phyloP scores from a whole-genome alignment of 2,888 invertebrate genomes.

The Noctua janthe region DNA sequence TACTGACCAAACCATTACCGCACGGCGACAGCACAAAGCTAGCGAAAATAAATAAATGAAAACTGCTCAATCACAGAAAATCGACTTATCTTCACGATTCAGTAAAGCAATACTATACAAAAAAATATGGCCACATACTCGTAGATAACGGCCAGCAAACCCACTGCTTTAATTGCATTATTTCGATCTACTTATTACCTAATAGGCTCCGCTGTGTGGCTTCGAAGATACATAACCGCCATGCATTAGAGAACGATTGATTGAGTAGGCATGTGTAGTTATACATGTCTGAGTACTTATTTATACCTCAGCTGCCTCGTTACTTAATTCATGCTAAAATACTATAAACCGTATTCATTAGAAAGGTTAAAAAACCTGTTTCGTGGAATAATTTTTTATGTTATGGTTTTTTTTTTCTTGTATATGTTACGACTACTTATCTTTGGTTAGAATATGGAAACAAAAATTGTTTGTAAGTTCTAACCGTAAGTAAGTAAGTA shows the following conservation, averaged over 20 bases:
- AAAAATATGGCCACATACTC: neutral
- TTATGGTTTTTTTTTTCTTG: neutral
- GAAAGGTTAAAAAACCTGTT: neutral
- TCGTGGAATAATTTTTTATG: neutral
- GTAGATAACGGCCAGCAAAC: conserved; percentile 3
- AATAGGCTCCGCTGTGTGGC: conserved; percentile 55
- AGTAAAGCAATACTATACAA: conserved; percentile 2
- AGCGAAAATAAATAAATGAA: neutral
- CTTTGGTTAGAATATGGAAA: too few relatives aligned
- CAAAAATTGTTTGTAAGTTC: too few relatives aligned
- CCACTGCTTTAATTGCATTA: conserved; percentile 48
- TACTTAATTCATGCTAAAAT: neutral
- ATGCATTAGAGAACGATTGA: conserved; percentile 40
- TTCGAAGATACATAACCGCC: conserved; percentile 50
- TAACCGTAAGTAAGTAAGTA: too few relatives aligned
- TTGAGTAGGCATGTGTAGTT: neutral
- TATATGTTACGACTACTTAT: too few relatives aligned
- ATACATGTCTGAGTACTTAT: neutral
- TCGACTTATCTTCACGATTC: conserved; percentile 40
- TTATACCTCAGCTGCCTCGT: neutral
- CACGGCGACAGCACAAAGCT: neutral
- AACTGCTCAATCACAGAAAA: conserved; percentile 5
- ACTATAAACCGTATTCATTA: neutral
- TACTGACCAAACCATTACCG: neutral
- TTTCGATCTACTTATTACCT: conserved; percentile 51